Conservation (phyloP, 2,888 invertebrate species). For the Tetramorium bicarinatum region DNA sequence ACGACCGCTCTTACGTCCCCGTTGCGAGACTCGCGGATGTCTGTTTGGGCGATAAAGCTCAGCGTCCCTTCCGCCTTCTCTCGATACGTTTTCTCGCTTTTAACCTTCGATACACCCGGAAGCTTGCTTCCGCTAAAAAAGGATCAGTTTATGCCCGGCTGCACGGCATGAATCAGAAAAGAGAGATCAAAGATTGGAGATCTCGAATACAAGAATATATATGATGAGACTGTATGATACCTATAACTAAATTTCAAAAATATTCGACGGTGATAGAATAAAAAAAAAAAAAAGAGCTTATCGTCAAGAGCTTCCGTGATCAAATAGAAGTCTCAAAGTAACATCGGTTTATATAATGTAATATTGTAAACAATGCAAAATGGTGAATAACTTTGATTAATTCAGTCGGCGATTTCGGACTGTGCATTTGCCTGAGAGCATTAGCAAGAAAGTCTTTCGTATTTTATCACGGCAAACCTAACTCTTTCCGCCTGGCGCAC, state of each 20-base stretch:
- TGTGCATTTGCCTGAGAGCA: background rate
- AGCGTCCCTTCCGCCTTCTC: constrained; percentile 49
- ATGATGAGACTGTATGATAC: background rate
- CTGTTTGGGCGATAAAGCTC: constrained; percentile 63
- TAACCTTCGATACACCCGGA: constrained; percentile 22
- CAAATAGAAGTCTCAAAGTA: background rate
- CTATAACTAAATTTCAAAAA: background rate
- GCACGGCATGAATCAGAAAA: constrained; percentile 38
- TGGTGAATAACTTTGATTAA: background rate
- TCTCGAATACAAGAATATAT: background rate
- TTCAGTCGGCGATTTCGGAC: background rate
- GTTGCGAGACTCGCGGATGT: constrained; percentile 61
- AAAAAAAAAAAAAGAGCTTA: background rate
- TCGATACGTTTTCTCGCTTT: constrained; percentile 15
- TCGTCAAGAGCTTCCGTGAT: background rate
- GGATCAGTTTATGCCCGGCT: constrained; percentile 22
- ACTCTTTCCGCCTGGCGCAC: background rate
- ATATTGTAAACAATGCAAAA: background rate
- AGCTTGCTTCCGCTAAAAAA: constrained; percentile 24
- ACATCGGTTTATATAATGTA: background rate
- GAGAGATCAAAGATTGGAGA: constrained; percentile 9
- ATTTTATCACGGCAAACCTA: background rate
- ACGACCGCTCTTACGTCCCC: constrained; percentile 53
- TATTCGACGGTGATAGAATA: background rate
- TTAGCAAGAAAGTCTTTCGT: background rate